Percentiles rank a stretch among this genome's conserved stretches.
Evolutionary conservation across 2,113 vertebrate genomes (phyloP).

Genomic region (Paradisaea rubra): DNA sequence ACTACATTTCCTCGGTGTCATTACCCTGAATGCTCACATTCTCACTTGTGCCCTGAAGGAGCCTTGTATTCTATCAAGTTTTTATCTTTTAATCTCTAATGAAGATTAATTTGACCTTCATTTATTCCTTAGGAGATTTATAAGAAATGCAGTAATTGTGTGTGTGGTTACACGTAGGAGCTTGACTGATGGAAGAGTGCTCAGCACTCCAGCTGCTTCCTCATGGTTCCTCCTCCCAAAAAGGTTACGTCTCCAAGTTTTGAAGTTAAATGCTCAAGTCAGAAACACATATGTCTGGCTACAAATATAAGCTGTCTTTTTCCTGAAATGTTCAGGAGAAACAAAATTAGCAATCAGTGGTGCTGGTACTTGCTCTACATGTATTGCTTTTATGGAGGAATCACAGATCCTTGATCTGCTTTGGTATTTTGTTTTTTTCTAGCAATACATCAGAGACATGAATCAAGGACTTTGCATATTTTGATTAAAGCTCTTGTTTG

Average conservation of each 20-base stretch:
- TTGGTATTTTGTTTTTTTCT: not conserved
- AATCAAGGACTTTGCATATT: not conserved
- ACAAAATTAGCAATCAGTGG: not conserved
- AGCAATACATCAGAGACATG: not conserved
- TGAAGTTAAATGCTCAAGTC: not conserved
- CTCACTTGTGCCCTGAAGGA: not conserved
- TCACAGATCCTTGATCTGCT: not conserved
- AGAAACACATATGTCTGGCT: not conserved
- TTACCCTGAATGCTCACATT: not conserved
- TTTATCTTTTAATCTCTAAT: not conserved
- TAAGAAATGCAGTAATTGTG: not conserved
- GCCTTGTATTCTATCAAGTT: not conserved
- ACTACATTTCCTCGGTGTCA: not conserved
- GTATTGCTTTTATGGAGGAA: not conserved
- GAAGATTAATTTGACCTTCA: not conserved
- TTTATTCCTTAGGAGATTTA: not conserved
- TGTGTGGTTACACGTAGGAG: not conserved
- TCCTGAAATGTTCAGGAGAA: not conserved
- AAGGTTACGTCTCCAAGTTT: not conserved
- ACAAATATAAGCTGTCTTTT: not conserved
- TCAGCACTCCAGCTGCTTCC: not conserved
- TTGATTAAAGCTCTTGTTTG: not conserved
- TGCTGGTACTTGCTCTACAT: not conserved
- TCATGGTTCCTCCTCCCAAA: not conserved
- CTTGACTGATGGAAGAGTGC: not conserved